Evolutionary conservation across 2,113 vertebrate species (phyloP).

Genomic region (Rhynchopsitta pachyrhyncha): DNA sequence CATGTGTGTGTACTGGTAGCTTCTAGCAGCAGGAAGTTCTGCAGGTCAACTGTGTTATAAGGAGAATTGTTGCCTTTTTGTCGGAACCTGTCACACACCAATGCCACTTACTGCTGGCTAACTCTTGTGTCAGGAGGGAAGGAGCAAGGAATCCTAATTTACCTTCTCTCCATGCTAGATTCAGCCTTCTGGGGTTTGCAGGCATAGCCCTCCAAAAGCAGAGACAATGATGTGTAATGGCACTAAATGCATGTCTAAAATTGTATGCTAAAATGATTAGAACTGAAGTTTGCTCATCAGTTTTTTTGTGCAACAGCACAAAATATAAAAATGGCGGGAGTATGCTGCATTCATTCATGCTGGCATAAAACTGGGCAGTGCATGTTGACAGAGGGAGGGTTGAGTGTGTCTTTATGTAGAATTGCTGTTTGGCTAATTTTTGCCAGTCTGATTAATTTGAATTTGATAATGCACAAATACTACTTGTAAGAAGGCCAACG

Average conservation of each 20-base stretch:
- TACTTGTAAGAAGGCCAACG: background rate
- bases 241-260: background rate
- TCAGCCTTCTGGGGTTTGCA: background rate
- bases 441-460: background rate
- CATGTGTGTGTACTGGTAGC: background rate
- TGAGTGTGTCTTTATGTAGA: background rate
- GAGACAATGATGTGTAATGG: background rate
- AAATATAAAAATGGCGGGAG: background rate
- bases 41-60: background rate
- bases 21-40: background rate
- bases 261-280: background rate
- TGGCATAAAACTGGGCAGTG: background rate
- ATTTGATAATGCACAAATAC: background rate
- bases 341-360: rapidly evolving
- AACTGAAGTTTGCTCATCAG: background rate
- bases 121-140: background rate
- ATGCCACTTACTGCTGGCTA: background rate
- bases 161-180: background rate
- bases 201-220: background rate
- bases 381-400: background rate
- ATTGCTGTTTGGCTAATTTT: background rate
- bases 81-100: background rate
- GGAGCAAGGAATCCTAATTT: background rate
- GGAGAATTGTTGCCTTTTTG: background rate
- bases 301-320: background rate